Base-by-base conservation (phyloP, 2,888 invertebrate genomes). In the Drosophila lacicola region DNA sequence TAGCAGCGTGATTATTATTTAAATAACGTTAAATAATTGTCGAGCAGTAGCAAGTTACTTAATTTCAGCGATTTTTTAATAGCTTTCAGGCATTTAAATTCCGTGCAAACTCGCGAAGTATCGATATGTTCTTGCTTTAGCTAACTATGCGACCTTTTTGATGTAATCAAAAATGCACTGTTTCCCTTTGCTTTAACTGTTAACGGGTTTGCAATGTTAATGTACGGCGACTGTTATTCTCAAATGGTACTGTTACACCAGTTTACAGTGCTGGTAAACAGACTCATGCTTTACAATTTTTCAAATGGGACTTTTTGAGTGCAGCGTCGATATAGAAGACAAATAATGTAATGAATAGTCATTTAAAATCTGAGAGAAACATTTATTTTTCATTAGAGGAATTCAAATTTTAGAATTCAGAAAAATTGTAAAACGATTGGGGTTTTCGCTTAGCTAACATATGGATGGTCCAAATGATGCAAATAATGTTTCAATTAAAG, bases 101-200 rank as follows among this genome's bases (percentile, higher is more conserved):
- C 0, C 4, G 19, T 8, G 17, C 6, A 19, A 37, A 6, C 11
- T 13, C 2, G 14, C 13, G 0, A 5, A 13, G 25, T 8, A 19
- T 51, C 39, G 65, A 47, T 42, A 36, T 11, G 2, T 34, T 29
- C 21, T 19, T n/a, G 4, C 10, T 14, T 13, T 3, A 29, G 8
- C 29, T 8, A 8, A 29, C 8, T 2, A 8, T 8, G 2, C 29
- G 29, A 29, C 29, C 8, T 8, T 2, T 8, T 0, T 0, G 5
- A 1, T 19, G 2, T 29, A 53, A 65, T 65, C 53, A 47, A 41
- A 36, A 42, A 44, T 29, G n/a, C 19, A 41, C 65, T 64, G 41
- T 13, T 33, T 10, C 34, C 11, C 2, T 25, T 14, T n/a, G 5
- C 3, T 19, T 33, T 3, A 4, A 49, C n/a, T 42, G 50, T 33